Base-by-base conservation (phyloP, 2,797 vertebrate genomes). In the Phoebastria nigripes region DNA sequence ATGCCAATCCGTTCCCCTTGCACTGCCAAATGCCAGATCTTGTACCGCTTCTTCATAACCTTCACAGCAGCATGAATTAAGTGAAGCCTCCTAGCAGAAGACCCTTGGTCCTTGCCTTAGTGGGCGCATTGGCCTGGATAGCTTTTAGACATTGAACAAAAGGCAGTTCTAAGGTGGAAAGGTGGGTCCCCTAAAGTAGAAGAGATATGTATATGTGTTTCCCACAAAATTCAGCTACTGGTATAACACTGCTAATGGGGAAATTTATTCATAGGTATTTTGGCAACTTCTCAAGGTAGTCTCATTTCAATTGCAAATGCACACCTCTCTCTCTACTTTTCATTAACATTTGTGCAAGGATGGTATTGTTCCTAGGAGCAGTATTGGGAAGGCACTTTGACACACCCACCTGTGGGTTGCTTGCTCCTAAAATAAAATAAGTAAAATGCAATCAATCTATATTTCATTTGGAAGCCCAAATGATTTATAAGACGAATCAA, bases 291-390 rank as follows among this genome's bases (percentile, higher is more conserved):
- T 82, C 47, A 65, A 59, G 22, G 71, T 70, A 24, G 11, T 67
- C 61, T 89, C 37, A 92, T 95, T 95, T 95, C 59, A 92, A 63
- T 80, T 82, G 67, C 59, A 94, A 71, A 87, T 91, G 59, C 55
- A 47, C n/a, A 87, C 41, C 21, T 78, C 0, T 14, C 47, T 51
- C 78, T 93, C 52, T 85, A 63, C 79, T 96, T 90, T 89, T 51
- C 81, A 87, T 91, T 41, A 47, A 52, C 15, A 6, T 55, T 89
- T 89, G 52, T 86, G 78, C 39, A 69, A 93, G 71, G 52, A 54
- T 3, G 2, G 12, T 73, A 63, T 87, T 82, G 59, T 54, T 94
- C 59, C 71, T 90, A 61, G 78, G 37, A 85, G 26, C 33, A 28
- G 56, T 47, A 63, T 25, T 58, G 49, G 9, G 2, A 91, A 89